Evolutionary conservation across 2,113 vertebrate genomes (phyloP).

Genomic region (Macroglossus sobrinus): DNA sequence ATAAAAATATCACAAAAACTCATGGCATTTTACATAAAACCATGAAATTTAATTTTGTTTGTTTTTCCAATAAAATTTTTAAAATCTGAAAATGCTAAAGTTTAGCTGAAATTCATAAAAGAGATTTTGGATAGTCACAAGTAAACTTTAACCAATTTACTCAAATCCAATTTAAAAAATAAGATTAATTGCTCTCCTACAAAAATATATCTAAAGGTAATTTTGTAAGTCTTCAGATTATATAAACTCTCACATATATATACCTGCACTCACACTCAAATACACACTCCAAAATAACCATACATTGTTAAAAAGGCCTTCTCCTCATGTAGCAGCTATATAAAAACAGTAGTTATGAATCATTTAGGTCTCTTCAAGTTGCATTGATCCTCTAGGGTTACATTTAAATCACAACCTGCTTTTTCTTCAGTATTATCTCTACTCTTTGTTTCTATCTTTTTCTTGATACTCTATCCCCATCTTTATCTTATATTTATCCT

Average conservation of each 20-base stretch:
- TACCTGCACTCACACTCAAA: not conserved
- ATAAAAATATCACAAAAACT: not conserved
- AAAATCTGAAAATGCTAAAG: slow-evolving; percentile 5
- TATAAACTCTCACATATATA: not conserved
- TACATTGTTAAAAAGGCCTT: not conserved
- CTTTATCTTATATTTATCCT: not conserved
- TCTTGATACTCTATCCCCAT: not conserved
- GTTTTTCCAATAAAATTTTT: not conserved
- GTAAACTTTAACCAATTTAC: not conserved
- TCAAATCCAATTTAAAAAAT: not conserved
- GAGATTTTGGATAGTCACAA: not conserved
- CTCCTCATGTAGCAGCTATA: not conserved
- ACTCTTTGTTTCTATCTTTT: not conserved
- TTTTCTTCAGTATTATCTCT: not conserved
- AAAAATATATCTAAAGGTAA: not conserved
- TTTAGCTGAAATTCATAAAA: not conserved
- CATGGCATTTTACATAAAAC: not conserved
- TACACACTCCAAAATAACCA: not conserved
- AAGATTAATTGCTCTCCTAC: not conserved
- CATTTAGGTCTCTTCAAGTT: not conserved
- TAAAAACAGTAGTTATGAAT: not conserved
- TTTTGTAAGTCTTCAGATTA: not conserved
- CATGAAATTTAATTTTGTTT: slow-evolving; percentile 23
- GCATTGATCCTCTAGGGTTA: not conserved
- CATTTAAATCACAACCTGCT: not conserved